phyloP scores from a whole-genome alignment of 2,888 invertebrate species.

The Clunio marinus region DNA sequence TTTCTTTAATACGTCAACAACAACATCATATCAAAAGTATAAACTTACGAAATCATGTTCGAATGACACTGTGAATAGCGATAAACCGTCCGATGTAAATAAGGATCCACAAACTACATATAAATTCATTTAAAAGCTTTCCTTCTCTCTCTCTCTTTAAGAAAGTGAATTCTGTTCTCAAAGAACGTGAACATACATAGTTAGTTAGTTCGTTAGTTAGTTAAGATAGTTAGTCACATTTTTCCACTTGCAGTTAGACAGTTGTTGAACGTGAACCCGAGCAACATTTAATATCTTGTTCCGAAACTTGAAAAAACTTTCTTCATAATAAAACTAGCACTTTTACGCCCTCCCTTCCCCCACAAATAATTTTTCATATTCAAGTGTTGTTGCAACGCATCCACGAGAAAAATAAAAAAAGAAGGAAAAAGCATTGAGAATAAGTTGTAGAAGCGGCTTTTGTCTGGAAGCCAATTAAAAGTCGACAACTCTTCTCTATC shows the following conservation, averaged over 20 bases:
- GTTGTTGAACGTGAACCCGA: conserved; percentile 11
- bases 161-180: neutral
- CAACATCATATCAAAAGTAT: conserved; percentile 34
- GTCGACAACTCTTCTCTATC: neutral
- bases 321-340: no score
- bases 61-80: conserved; percentile 30
- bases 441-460: neutral
- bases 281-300: no score
- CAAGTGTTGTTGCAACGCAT: neutral
- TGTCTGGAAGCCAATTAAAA: conserved; percentile 13
- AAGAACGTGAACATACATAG: neutral
- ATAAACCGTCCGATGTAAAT: conserved; percentile 17
- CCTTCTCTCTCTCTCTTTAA: no score
- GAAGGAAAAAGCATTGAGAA: no score
- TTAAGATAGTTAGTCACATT: neutral
- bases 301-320: no score
- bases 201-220: neutral
- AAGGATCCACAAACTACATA: conserved; percentile 34
- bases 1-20: conserved; percentile 30
- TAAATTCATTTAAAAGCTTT: conserved; percentile 34
- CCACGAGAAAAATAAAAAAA: no score
- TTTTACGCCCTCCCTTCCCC: no score
- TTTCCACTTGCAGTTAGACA: neutral
- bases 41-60: conserved; percentile 35
- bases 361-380: neutral